These are phyloP conservation scores for Antennarius maculatus DNA, from an alignment of 2,797 vertebrate species.

Conservation along the genomic window DNA sequence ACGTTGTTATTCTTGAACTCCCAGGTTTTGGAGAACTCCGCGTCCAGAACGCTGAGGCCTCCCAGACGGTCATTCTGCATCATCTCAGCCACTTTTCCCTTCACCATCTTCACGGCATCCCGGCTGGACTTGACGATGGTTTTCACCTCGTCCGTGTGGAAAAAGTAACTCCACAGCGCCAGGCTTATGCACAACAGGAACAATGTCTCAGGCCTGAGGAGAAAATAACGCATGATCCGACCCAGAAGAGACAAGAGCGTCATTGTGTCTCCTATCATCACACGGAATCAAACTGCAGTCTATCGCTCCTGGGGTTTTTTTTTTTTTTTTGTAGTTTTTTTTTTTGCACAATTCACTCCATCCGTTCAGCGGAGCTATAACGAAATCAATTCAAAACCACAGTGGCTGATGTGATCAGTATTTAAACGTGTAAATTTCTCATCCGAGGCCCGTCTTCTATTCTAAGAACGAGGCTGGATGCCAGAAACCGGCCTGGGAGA, in stretches of 20 bases:
- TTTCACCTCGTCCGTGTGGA: conserved; percentile 98
- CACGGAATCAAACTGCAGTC: conserved; percentile 70
- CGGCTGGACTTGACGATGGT: conserved; percentile 98
- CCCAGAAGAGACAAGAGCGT: conserved; percentile 99
- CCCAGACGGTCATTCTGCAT: conserved; percentile 96
- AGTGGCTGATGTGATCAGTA: conserved; percentile 5
- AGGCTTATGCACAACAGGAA: conserved; percentile 95
- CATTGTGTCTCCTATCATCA: conserved; percentile 98
- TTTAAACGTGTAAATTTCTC: conserved; percentile 29
- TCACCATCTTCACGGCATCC: conserved; percentile 98
- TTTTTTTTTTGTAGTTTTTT: too few relatives aligned
- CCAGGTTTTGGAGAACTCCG: conserved; percentile 98
- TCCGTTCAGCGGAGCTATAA: conserved; percentile 53
- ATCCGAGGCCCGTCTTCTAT: conserved; percentile 9
- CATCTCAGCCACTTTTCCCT: conserved; percentile 97
- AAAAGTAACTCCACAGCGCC: conserved; percentile 99
- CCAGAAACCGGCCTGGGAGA: conserved; percentile 36
- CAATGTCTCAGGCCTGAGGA: conserved; percentile 97
- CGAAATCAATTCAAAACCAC: conserved; percentile 32
- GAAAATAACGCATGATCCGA: conserved; percentile 99
- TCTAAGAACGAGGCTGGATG: conserved; percentile 16
- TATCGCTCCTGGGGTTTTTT: conserved; percentile 37
- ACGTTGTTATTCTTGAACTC: conserved; percentile 97
- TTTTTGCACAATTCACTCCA: conserved; percentile 75
- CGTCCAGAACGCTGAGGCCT: conserved; percentile 91